A percentile compares a stretch with the other conserved stretches of the same genome.
These are phyloP conservation scores for Brachymystax lenok DNA, from an alignment of 2,797 vertebrate species.

Conservation along the genomic window DNA sequence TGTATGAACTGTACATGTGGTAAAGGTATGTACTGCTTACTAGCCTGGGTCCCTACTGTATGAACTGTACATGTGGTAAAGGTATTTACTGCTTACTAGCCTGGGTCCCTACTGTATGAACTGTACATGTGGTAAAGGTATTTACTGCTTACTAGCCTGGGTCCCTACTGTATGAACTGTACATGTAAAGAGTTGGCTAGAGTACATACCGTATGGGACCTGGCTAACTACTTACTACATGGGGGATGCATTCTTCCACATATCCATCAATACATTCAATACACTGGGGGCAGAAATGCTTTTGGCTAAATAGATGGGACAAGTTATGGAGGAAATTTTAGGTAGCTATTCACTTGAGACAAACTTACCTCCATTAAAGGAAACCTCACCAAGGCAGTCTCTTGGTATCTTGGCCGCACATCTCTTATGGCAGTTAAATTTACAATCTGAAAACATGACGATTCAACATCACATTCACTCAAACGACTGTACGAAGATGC, in stretches of 20 bases:
- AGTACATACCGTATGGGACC: background rate
- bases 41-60: too few relatives aligned
- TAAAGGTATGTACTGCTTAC: too few relatives aligned
- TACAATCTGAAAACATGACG: conserved; percentile 81
- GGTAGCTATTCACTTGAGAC: conserved; percentile 28
- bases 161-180: too few relatives aligned
- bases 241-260: background rate
- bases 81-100: too few relatives aligned
- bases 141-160: too few relatives aligned
- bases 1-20: too few relatives aligned
- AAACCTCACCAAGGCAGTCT: conserved; percentile 91
- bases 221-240: background rate
- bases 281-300: background rate
- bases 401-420: conserved; percentile 91
- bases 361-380: conserved; percentile 88
- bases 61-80: too few relatives aligned
- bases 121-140: too few relatives aligned
- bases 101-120: too few relatives aligned
- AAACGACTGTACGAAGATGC: background rate
- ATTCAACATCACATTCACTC: background rate
- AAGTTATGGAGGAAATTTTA: background rate
- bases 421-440: conserved; percentile 95
- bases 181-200: background rate
- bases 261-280: too few relatives aligned
- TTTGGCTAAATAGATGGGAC: background rate